A percentile compares a stretch with the other conserved stretches of the same genome.
These are phyloP conservation scores for Dendrolimus kikuchii DNA, from an alignment of 1,140 invertebrate species.

Conservation along the genomic window DNA sequence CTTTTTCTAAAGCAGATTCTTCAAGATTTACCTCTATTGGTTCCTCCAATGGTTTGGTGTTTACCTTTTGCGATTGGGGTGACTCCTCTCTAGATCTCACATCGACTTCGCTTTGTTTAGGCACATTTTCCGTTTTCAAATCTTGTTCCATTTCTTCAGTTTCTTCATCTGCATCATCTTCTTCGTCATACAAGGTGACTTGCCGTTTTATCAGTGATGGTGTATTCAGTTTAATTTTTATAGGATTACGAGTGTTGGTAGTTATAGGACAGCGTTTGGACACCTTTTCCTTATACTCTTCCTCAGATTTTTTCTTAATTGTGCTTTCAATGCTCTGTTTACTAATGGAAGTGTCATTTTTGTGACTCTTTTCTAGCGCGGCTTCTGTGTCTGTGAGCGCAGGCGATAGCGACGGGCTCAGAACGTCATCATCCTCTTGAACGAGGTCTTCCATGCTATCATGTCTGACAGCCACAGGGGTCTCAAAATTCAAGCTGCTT, in stretches of 20 bases:
- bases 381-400: conserved; percentile 3
- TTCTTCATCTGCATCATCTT: conserved; percentile 30
- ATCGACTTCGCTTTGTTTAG: too few relatives aligned
- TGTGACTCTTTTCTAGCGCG: neutral
- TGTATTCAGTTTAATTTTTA: conserved; percentile 62
- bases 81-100: too few relatives aligned
- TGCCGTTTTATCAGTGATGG: conserved; percentile 51
- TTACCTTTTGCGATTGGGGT: conserved; percentile 14
- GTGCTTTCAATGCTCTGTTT: neutral
- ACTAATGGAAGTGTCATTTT: neutral
- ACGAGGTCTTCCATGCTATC: conserved; percentile 53
- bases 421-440: conserved; percentile 58
- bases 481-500: conserved; percentile 18
- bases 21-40: too few relatives aligned
- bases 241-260: conserved; percentile 55
- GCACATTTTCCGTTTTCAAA: neutral
- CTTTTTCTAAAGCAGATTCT: too few relatives aligned
- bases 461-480: conserved; percentile 11
- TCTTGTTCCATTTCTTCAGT: conserved; percentile 9
- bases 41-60: conserved; percentile 6
- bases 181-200: conserved; percentile 55
- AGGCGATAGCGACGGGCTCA: conserved; percentile 4
- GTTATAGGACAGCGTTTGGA: conserved; percentile 60
- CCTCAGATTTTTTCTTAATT: conserved; percentile 35
- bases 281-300: conserved; percentile 56